These are phyloP conservation scores for Littorina saxatilis DNA, from an alignment of 1,140 invertebrate genomes.

Conservation along the genomic window DNA sequence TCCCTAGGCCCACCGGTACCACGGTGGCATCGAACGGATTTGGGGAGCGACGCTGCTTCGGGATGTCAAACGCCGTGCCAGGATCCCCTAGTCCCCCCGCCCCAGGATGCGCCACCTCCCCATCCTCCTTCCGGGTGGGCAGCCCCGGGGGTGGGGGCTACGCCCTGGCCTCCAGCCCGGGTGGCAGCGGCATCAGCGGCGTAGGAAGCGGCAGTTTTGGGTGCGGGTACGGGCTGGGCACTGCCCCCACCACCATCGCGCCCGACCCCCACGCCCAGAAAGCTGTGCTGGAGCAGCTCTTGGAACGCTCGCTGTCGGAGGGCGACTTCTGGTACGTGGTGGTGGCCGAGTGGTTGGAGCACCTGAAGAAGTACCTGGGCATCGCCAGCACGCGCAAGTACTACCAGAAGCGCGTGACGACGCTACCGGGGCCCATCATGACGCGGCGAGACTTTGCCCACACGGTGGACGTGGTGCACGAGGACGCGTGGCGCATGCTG, in stretches of 20 bases:
- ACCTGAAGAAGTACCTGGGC: constrained; percentile 68
- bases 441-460: constrained; percentile 69
- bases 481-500: constrained; percentile 71
- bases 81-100: constrained; percentile 35
- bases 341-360: constrained; percentile 71
- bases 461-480: constrained; percentile 70
- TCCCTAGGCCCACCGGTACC: constrained; percentile 36
- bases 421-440: constrained; percentile 67
- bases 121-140: not conserved
- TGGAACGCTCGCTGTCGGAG: constrained; percentile 64
- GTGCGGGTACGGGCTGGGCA: constrained; percentile 1
- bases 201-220: not conserved
- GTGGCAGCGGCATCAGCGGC: not conserved
- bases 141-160: constrained; percentile 6
- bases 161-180: not conserved
- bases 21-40: too few relatives aligned
- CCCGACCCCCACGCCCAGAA: constrained; percentile 67
- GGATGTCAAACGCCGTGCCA: constrained; percentile 45
- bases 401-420: constrained; percentile 59
- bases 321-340: constrained; percentile 72
- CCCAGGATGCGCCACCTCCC: constrained; percentile 32
- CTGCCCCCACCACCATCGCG: constrained; percentile 43
- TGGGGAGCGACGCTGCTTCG: constrained; percentile 44
- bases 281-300: constrained; percentile 63
- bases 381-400: constrained; percentile 65